Percentiles rank a stretch among this genome's conserved stretches.
phyloP scores from a whole-genome alignment of 2,888 invertebrate genomes.

The Mayetiola destructor region DNA sequence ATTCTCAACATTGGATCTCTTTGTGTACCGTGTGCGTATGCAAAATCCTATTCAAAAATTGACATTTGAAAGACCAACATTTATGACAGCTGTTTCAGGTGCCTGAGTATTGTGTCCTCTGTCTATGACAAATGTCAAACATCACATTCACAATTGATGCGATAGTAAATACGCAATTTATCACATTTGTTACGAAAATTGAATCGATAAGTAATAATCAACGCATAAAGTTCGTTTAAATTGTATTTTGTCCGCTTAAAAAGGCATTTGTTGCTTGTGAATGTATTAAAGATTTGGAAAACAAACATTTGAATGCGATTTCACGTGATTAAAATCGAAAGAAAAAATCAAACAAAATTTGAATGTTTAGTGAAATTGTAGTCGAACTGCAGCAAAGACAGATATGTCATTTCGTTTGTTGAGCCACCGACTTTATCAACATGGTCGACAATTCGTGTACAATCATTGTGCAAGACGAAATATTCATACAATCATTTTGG shows the following conservation, averaged over 20 bases:
- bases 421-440: slow-evolving; percentile 41
- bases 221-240: not conserved
- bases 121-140: slow-evolving; percentile 10
- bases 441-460: slow-evolving; percentile 44
- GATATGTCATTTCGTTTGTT: slow-evolving; percentile 44
- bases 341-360: not conserved
- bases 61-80: too few species aligned
- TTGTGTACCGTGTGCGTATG: not conserved
- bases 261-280: not conserved
- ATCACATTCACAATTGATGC: not conserved
- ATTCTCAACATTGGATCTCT: slow-evolving; percentile 18
- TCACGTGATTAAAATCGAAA: not conserved
- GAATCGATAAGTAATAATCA: not conserved
- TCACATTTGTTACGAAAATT: too few species aligned
- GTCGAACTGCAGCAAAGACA: not conserved
- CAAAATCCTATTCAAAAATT: too few species aligned
- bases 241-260: not conserved
- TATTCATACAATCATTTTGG: slow-evolving; percentile 38
- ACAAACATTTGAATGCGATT: not conserved
- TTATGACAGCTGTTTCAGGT: too few species aligned
- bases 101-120: too few species aligned
- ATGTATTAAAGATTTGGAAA: too few species aligned
- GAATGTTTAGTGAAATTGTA: not conserved
- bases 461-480: slow-evolving; percentile 37
- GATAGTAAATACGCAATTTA: too few species aligned